phyloP scores from a whole-genome alignment of 2,888 invertebrate genomes.

The Choristoneura rosaceana region DNA sequence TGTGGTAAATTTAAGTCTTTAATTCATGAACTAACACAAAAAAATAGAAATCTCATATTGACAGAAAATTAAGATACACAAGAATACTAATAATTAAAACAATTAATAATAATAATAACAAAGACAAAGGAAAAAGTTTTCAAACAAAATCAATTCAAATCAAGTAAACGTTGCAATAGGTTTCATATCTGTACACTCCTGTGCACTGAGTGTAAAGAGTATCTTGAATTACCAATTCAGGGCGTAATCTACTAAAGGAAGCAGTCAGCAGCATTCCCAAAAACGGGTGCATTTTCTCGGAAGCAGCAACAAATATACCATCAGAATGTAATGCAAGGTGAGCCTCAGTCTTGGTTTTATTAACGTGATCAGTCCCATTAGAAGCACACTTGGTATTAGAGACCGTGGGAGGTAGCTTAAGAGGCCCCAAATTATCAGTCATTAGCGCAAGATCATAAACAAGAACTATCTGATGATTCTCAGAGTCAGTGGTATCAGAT shows the following conservation, averaged over 20 bases:
- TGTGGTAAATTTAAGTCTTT: neutral
- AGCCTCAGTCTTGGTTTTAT: conserved; percentile 40
- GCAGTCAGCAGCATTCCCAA: conserved; percentile 62
- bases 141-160: conserved; percentile 53
- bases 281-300: conserved; percentile 66
- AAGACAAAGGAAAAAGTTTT: conserved; percentile 49
- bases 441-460: conserved; percentile 60
- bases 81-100: conserved; percentile 22
- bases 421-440: conserved; percentile 8
- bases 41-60: neutral
- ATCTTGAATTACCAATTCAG: conserved; percentile 66
- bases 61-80: conserved; percentile 5
- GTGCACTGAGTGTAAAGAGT: conserved; percentile 65
- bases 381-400: neutral
- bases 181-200: conserved; percentile 57
- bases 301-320: conserved; percentile 70
- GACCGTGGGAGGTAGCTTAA: neutral
- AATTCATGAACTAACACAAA: conserved; percentile 8
- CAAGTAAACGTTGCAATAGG: conserved; percentile 70
- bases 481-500: conserved; percentile 37
- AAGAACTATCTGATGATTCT: conserved; percentile 56
- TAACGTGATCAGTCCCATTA: neutral
- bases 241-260: conserved; percentile 61
- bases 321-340: conserved; percentile 63
- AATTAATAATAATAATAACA: conserved; percentile 43